Evolutionary conservation across 2,113 vertebrate genomes (phyloP).

Genomic region (Pteropus alecto): DNA sequence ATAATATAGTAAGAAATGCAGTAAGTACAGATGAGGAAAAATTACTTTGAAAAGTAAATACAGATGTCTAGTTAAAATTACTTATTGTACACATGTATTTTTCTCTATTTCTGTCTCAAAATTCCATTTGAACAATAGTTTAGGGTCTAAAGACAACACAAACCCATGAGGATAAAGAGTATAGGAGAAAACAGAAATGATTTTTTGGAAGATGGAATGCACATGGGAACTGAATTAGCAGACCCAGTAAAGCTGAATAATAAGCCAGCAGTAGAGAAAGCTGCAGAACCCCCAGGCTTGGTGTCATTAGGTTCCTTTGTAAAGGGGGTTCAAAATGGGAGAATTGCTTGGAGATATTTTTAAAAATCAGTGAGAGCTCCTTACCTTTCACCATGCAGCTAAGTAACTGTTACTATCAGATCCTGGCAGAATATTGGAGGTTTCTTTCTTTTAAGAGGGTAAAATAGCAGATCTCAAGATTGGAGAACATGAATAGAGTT

Average conservation of each 20-base stretch:
- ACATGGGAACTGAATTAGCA: constrained; percentile 43
- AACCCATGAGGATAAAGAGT: constrained; percentile 16
- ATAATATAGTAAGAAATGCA: background rate
- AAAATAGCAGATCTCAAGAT: background rate
- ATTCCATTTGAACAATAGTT: background rate
- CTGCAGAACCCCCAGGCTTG: background rate
- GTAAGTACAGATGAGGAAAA: background rate
- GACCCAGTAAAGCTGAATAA: background rate
- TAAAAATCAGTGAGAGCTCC: background rate
- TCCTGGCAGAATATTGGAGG: background rate
- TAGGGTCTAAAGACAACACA: background rate
- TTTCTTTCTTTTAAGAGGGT: background rate
- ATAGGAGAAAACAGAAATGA: background rate
- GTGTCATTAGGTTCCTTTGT: background rate
- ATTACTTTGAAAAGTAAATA: background rate
- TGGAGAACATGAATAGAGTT: background rate
- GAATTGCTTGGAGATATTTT: background rate
- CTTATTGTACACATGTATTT: background rate
- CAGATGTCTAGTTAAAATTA: background rate
- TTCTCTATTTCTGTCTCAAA: background rate
- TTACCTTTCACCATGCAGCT: background rate
- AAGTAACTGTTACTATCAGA: background rate
- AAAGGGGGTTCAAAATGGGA: background rate
- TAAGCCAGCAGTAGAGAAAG: background rate
- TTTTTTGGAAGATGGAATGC: constrained; percentile 37